These are phyloP conservation scores for Cydia strobilella DNA, from an alignment of 1,140 invertebrate genomes.

Conservation along the genomic window DNA sequence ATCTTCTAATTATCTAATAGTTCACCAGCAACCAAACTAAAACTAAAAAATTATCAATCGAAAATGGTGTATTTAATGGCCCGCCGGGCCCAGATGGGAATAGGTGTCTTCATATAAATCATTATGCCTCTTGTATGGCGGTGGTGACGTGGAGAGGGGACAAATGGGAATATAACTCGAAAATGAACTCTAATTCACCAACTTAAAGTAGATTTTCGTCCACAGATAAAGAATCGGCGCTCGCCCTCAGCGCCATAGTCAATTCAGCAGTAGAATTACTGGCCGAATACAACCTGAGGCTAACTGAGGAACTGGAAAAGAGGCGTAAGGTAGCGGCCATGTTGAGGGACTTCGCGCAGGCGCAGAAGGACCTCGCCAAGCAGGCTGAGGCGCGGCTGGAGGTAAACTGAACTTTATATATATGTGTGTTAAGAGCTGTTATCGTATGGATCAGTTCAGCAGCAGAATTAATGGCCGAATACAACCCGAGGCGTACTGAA, in stretches of 20 bases:
- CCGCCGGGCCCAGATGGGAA: too few relatives aligned
- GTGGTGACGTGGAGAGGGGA: too few relatives aligned
- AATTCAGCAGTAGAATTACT: constrained; percentile 92
- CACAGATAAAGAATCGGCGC: constrained; percentile 86
- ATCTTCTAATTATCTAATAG: too few relatives aligned
- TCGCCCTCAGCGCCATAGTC: constrained; percentile 86
- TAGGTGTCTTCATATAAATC: too few relatives aligned
- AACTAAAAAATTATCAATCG: too few relatives aligned
- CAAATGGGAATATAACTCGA: too few relatives aligned
- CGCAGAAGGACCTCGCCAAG: constrained; percentile 90
- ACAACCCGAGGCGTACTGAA: too few relatives aligned
- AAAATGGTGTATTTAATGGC: neutral
- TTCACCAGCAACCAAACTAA: too few relatives aligned
- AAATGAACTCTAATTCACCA: neutral
- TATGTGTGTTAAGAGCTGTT: neutral
- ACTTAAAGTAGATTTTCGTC: constrained; percentile 39
- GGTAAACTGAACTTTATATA: constrained; percentile 79
- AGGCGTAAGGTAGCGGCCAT: constrained; percentile 91
- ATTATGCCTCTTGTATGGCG: too few relatives aligned
- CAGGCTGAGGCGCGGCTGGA: constrained; percentile 92
- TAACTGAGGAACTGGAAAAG: constrained; percentile 93
- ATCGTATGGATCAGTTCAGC: too few relatives aligned
- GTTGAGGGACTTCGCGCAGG: constrained; percentile 92
- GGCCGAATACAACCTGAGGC: constrained; percentile 92
- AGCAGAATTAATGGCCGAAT: too few relatives aligned